Evolutionary conservation across 2,797 vertebrate species (phyloP).

Genomic region (Chaetophractus vellerosus): DNA sequence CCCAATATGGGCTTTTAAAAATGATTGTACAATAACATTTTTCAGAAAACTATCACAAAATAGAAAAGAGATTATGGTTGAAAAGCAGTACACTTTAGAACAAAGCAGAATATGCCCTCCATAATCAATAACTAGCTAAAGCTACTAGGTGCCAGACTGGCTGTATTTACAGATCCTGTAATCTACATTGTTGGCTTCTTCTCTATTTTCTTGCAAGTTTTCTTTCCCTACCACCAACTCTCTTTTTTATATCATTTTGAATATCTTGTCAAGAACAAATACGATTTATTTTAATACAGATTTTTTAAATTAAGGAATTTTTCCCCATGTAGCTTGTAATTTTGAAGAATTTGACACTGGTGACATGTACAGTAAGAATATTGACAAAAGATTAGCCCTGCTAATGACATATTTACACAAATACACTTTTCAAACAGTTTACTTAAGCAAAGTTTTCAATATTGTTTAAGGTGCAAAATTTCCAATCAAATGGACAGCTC

Average conservation of each 20-base stretch:
- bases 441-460: slow-evolving; percentile 50
- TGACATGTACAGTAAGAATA: background rate
- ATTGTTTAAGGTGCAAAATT: slow-evolving; percentile 95
- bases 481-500: slow-evolving; percentile 89
- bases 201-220: slow-evolving; percentile 29
- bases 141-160: background rate
- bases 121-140: background rate
- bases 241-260: slow-evolving; percentile 33
- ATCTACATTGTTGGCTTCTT: background rate
- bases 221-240: background rate
- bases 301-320: slow-evolving; percentile 52
- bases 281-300: slow-evolving; percentile 40
- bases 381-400: background rate
- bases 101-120: background rate
- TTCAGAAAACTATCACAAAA: slow-evolving; percentile 12
- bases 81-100: slow-evolving; percentile 46
- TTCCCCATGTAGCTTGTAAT: background rate
- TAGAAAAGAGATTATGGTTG: background rate
- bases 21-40: slow-evolving; percentile 15
- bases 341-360: slow-evolving; percentile 44
- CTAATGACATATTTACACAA: slow-evolving; percentile 17
- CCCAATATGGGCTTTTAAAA: background rate
- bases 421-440: slow-evolving; percentile 41
- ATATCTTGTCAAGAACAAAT: slow-evolving; percentile 27
- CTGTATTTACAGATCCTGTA: background rate